Evolutionary conservation across 2,797 vertebrate genomes (phyloP), one percentile per base, ranked within the genome.

Genomic region (Clarias platycephalus): DNA sequence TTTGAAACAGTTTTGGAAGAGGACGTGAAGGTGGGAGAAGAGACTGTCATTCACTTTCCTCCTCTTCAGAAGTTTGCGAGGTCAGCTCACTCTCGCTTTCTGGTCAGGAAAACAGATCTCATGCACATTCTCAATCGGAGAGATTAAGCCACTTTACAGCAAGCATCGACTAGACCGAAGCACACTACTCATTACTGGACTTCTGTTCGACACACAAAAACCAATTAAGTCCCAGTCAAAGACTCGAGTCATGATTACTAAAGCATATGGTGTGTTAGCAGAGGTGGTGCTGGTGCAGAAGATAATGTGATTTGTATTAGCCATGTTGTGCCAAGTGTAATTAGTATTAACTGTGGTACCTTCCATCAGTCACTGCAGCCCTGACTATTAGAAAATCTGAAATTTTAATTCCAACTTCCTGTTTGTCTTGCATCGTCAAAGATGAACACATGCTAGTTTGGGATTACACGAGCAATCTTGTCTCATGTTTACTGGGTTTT

Each of bases 271-370:
- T 83, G 44, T 31, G 60, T 75, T 70, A 71, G 72, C 63, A n/a
- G 72, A 86, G 49, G 55, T 57, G 24, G 55, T 71, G 24, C 44
- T 58, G 40, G 37, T 79, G 72, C 81, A 72, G 44, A 74, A 64
- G 85, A 83, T 82, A 81, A 68, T 60, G 85, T 60, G 77, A 75
- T 86, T 86, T 68, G 81, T 60, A 74, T 79, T 80, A 80, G 81
- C 74, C 4, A 28, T 60, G 64, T 67, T 60, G 57, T 82, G 81
- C 71, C 81, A 18, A 22, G 71, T 64, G 58, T 75, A 75, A 83
- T 83, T 83, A 74, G 70, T 64, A 62, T 15, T 67, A 1, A 85
- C 86, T 90, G 87, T 55, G 60, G 62, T 78, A 71, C 66, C 37
- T 66, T 66, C 62, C 62, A 53, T 49, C 78, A 80, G 57, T 62